A percentile compares a stretch with the other conserved stretches of the same genome.
phyloP scores from a whole-genome alignment of 1,140 invertebrate genomes.

The Helicoverpa zea region DNA sequence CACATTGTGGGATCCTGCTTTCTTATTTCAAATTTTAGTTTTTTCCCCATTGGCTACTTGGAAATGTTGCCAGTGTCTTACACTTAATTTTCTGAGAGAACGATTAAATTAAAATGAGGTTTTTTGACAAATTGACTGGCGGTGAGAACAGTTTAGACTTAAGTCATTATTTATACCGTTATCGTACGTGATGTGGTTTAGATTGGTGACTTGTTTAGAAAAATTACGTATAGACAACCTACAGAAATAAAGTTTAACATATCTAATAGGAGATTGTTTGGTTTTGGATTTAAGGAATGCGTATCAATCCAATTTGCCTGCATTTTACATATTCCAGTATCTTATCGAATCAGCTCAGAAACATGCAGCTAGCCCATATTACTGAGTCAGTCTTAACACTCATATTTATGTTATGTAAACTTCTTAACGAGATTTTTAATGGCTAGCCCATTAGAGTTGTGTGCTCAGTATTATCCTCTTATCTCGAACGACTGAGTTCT shows the following conservation, averaged over 20 bases:
- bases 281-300: too few species aligned
- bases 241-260: neutral
- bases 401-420: slow-evolving; percentile 32
- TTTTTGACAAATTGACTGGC: slow-evolving; percentile 33
- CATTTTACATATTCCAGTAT: neutral
- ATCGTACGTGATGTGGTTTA: neutral
- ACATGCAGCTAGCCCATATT: slow-evolving; percentile 10
- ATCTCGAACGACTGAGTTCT: slow-evolving; percentile 15
- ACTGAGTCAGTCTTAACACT: slow-evolving; percentile 4
- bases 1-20: slow-evolving; percentile 72
- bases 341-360: slow-evolving; percentile 6
- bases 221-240: neutral
- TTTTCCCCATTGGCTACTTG: slow-evolving; percentile 37
- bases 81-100: slow-evolving; percentile 45
- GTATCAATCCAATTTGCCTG: too few species aligned
- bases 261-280: too few species aligned
- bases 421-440: slow-evolving; percentile 41
- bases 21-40: slow-evolving; percentile 63
- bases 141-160: slow-evolving; percentile 23
- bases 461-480: slow-evolving; percentile 32
- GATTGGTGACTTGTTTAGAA: neutral
- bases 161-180: slow-evolving; percentile 28
- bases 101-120: slow-evolving; percentile 46
- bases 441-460: slow-evolving; percentile 18
- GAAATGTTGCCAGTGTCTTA: slow-evolving; percentile 46